Evolutionary conservation across 2,113 vertebrate genomes (phyloP).

Genomic region (Aix galericulata): DNA sequence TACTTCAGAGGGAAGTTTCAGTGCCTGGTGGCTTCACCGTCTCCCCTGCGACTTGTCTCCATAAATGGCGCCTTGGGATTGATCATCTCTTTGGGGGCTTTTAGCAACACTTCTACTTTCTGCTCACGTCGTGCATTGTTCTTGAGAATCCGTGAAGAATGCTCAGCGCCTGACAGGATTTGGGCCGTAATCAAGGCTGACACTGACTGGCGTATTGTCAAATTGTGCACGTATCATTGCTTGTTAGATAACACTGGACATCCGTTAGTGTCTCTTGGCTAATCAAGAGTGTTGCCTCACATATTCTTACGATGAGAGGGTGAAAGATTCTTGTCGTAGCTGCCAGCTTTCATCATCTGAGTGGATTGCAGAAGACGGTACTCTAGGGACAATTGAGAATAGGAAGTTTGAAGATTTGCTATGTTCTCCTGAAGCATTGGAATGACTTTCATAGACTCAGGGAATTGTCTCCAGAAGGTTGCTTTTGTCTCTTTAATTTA

Average conservation of each 20-base stretch:
- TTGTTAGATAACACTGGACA: conserved; percentile 58
- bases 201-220: conserved; percentile 64
- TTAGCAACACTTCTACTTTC: conserved; percentile 1
- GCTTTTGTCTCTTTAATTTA: neutral
- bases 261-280: conserved; percentile 60
- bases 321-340: conserved; percentile 22
- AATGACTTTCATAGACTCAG: conserved; percentile 37
- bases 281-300: conserved; percentile 54
- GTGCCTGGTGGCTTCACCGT: conserved; percentile 18
- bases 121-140: neutral
- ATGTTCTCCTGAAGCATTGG: conserved; percentile 46
- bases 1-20: conserved; percentile 47
- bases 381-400: conserved; percentile 47
- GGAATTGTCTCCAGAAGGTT: conserved; percentile 21
- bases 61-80: conserved; percentile 20
- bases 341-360: conserved; percentile 55
- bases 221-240: conserved; percentile 45
- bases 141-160: conserved; percentile 45
- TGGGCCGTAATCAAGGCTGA: conserved; percentile 60
- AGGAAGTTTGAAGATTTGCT: conserved; percentile 44
- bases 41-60: conserved; percentile 18
- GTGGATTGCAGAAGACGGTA: neutral
- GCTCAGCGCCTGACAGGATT: conserved; percentile 66
- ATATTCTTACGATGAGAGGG: conserved; percentile 42
- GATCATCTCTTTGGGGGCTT: conserved; percentile 25